Percentiles rank a stretch among this genome's conserved stretches.
Evolutionary conservation across 2,113 vertebrate species (phyloP).

Genomic region (Trogon melanurus): DNA sequence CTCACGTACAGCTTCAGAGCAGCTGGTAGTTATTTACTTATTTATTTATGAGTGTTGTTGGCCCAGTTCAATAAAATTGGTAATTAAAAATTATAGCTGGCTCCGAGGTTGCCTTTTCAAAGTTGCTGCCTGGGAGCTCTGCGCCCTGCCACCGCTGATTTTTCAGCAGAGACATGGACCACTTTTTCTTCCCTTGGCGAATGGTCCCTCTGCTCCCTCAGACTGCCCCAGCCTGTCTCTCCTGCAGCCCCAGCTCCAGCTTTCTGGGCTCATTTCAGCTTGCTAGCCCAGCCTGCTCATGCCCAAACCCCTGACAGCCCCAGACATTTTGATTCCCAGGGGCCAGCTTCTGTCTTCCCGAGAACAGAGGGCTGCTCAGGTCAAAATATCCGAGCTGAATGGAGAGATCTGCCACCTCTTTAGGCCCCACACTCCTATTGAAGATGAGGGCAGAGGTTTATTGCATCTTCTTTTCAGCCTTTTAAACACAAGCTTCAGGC

Average conservation of each 20-base stretch:
- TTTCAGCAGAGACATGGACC: not conserved
- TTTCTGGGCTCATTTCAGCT: not conserved
- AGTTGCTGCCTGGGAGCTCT: not conserved
- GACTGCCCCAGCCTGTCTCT: not conserved
- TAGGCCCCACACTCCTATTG: not conserved
- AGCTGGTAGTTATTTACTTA: not conserved
- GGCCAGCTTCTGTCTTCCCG: not conserved
- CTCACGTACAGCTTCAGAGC: not conserved
- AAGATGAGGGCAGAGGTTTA: not conserved
- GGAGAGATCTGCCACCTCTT: not conserved
- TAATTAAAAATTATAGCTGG: not conserved
- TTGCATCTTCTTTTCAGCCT: conserved; percentile 20
- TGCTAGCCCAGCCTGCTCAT: not conserved
- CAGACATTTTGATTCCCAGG: not conserved
- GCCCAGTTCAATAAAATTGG: not conserved
- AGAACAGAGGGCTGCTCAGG: not conserved
- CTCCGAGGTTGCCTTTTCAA: not conserved
- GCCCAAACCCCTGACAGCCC: not conserved
- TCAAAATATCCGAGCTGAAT: not conserved
- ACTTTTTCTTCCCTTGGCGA: not conserved
- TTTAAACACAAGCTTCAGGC: not conserved
- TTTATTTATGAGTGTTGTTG: not conserved
- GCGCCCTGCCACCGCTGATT: not conserved
- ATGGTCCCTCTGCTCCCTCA: not conserved
- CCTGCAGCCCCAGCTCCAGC: not conserved